These are phyloP conservation scores for Chelon labrosus DNA, from an alignment of 2,797 vertebrate species.

Conservation along the genomic window DNA sequence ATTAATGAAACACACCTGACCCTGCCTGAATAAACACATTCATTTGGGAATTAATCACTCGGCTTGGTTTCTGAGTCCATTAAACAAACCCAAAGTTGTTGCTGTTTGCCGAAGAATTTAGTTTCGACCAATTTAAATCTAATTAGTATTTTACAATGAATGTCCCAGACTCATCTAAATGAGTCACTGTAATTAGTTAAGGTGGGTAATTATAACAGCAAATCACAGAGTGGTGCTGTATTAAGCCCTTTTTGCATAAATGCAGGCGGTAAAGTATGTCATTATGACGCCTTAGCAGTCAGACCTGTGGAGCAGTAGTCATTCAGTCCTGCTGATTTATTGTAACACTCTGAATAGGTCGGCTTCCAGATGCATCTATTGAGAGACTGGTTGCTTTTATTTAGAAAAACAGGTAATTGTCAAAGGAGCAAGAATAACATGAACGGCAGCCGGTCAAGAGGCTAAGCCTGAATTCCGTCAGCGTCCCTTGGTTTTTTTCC, in stretches of 20 bases:
- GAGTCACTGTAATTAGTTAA: constrained; percentile 42
- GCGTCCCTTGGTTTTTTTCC: constrained; percentile 8
- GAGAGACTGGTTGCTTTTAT: neutral
- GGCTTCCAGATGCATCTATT: neutral
- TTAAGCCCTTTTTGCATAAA: constrained; percentile 16
- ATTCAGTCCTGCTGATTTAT: constrained; percentile 3
- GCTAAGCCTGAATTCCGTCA: constrained; percentile 14
- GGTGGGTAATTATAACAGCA: constrained; percentile 35
- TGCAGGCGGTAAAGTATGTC: neutral
- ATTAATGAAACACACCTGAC: constrained; percentile 3
- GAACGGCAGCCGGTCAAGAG: constrained; percentile 14
- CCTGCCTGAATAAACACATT: constrained; percentile 9
- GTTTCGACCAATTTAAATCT: constrained; percentile 9
- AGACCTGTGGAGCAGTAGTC: neutral
- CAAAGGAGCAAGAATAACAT: neutral
- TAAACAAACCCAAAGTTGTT: constrained; percentile 15
- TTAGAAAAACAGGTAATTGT: neutral
- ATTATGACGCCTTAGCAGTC: neutral
- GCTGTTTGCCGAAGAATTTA: neutral
- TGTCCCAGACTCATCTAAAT: constrained; percentile 21
- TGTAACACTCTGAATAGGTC: neutral
- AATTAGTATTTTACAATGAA: constrained; percentile 41
- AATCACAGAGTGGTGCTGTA: constrained; percentile 17
- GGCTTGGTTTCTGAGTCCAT: constrained; percentile 11
- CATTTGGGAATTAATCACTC: constrained; percentile 13